Base-by-base conservation (phyloP, 2,797 vertebrate genomes). In the Alosa sapidissima region DNA sequence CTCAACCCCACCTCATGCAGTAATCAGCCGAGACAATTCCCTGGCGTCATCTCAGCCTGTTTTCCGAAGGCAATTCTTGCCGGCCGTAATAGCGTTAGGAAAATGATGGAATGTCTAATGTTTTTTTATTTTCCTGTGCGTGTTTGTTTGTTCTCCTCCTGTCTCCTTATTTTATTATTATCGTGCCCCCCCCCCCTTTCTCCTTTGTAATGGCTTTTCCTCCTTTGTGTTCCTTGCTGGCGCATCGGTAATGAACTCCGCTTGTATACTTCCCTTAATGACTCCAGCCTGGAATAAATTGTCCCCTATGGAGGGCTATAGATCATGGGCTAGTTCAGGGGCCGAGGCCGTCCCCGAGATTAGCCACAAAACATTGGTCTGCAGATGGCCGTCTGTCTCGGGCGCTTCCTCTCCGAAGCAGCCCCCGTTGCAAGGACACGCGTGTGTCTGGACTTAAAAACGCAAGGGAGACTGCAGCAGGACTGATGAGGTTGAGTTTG, bases 291-390 rank as follows among this genome's bases (percentile, higher is more conserved):
- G 7, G 4, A 47, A 78, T 78, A 47, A 78, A 78, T 78, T 78
- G 72, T 78, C 72, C 72, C 72, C 72, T 78, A 78, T 78, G 72
- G 72, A 78, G 41, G 41, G 72, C 72, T 78, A 78, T 78, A 78
- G 72, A 78, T 78, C 72, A 78, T 1, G 13, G 72, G 72, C 72
- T 78, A 78, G 72, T 78, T 78, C 36, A 21, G 72, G 72, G 72
- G 1, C 36, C 36, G 36, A 78, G 72, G 21, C 72, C 41, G 65
- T 62, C 58, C 58, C 21, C 21, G n/a, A 62, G 58, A 62, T 62
- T 62, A 62, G 58, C 58, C 58, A 21, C 3, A 6, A 7, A 58
- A n/a, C 8, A 21, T 62, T 10, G 58, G 6, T n/a, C 54, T n/a
- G 58, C 58, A 62, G 58, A 62, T 62, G 58, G n/a, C 58, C 8